Evolutionary conservation across 2,113 vertebrate genomes (phyloP), one percentile per base, ranked within the genome.

Genomic region (Galbula dea): DNA sequence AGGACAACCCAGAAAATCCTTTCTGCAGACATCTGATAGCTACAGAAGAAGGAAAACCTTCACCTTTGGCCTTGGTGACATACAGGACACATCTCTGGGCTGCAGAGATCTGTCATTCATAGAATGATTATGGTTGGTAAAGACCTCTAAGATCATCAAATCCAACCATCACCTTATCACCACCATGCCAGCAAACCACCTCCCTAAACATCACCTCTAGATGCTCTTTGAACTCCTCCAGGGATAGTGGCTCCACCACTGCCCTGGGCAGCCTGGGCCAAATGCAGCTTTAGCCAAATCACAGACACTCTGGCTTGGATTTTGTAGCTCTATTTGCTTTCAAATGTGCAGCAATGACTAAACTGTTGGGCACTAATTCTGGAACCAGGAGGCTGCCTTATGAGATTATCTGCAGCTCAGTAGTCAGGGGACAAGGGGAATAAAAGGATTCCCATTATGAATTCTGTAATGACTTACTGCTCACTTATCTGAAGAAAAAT

Each of bases 401-500:
- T 74, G 95, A 96, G 92, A 96, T 94, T 94, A 92, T 90, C 91
- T 92, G 92, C 89, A 86, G 89, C 91, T 90, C 91, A 85, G 65
- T 46, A 95, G 89, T 94, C 91, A 92, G 68, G 92, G 88, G 93
- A 86, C 49, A 30, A 80, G 85, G 75, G 83, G 94, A 96, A 96
- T 94, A 95, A 97, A 96, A 95, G 83, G 78, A 90, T 94, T 92
- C 95, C 79, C 78, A 96, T 95, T 96, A 94, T 12, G 3, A 58
- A 65, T 96, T 97, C 96, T 90, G 93, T 96, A 96, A 97, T 95
- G 91, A 97, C 94, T 96, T 96, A 94, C 87, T 86, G 91, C 89
- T 96, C 89, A 83, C 86, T 96, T 97, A 96, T 94, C 96, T 96
- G 91, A 96, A 90, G 94, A 97, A 89, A 94, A 97, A 96, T 96